Percentiles rank a stretch among this genome's conserved stretches.
These are phyloP conservation scores for Clarias batrachus DNA, from an alignment of 2,113 vertebrate genomes.

Conservation along the genomic window DNA sequence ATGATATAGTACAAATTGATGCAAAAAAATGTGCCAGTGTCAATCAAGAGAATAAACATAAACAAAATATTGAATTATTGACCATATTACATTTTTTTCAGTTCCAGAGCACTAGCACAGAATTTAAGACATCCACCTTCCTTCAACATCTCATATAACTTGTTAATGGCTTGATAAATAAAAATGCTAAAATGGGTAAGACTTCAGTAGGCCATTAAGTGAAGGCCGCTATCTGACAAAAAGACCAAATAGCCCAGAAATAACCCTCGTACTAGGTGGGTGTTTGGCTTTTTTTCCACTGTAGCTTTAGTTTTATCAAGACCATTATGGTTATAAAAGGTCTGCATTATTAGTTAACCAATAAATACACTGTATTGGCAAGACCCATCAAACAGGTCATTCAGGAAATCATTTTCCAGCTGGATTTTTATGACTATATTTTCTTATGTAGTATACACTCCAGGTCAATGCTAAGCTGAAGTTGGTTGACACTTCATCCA, in stretches of 20 bases:
- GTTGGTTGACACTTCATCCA: conserved; percentile 79
- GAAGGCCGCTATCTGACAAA: not conserved
- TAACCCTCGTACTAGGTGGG: conserved; percentile 11
- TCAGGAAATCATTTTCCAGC: conserved; percentile 52
- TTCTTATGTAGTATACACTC: conserved; percentile 56
- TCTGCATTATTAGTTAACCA: conserved; percentile 54
- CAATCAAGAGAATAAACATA: not conserved
- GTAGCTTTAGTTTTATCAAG: conserved; percentile 41
- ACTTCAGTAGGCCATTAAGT: not conserved
- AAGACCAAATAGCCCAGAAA: not conserved
- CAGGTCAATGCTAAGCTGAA: conserved; percentile 77
- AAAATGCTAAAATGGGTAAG: not conserved
- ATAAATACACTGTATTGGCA: conserved; percentile 46
- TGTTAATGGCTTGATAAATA: not conserved
- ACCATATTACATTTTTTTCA: not conserved
- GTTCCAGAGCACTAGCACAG: not conserved
- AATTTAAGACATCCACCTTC: not conserved
- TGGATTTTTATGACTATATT: conserved; percentile 58
- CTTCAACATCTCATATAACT: not conserved
- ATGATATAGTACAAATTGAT: not conserved
- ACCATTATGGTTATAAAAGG: conserved; percentile 45
- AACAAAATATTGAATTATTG: not conserved
- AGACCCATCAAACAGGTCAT: conserved; percentile 54
- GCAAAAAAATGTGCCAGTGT: not conserved
- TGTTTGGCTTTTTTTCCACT: not conserved